A percentile compares a stretch with the other conserved stretches of the same genome.
Conservation (phyloP, 2,888 invertebrate genomes). For the Ganaspis brasiliensis region DNA sequence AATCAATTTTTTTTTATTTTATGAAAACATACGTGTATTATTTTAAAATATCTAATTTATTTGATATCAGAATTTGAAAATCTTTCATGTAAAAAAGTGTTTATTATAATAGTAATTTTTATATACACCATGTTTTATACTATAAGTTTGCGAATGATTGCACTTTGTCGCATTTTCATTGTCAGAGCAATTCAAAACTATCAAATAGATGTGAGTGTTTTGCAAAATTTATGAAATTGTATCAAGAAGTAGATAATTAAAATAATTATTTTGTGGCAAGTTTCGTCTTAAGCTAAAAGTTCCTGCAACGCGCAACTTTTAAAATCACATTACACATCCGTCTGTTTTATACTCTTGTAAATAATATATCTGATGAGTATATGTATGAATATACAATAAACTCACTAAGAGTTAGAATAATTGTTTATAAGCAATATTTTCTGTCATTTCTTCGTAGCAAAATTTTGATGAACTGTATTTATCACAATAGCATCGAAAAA, state of each 20-base stretch:
- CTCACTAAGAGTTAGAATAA: constrained; percentile 50
- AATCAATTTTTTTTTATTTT: no score
- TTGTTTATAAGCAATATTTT: constrained; percentile 31
- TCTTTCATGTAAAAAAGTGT: background rate
- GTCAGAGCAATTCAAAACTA: background rate
- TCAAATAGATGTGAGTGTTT: background rate
- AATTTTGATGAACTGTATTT: constrained; percentile 32
- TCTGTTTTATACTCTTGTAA: constrained; percentile 67
- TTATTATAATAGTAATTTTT: background rate
- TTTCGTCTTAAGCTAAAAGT: constrained; percentile 52
- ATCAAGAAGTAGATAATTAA: background rate
- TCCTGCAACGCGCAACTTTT: constrained; percentile 58
- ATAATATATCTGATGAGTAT: constrained; percentile 59
- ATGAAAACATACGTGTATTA: no score
- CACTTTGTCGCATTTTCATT: background rate
- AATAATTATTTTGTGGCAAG: constrained; percentile 41
- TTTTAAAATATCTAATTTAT: no score
- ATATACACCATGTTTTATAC: background rate
- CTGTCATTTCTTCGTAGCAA: constrained; percentile 41
- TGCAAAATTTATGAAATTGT: no score
- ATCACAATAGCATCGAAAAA: constrained; percentile 14
- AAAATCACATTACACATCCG: constrained; percentile 48
- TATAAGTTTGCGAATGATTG: background rate
- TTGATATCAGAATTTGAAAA: background rate
- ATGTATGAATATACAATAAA: constrained; percentile 57